phyloP scores from a whole-genome alignment of 2,797 vertebrate genomes.

The Alcedo atthis region DNA sequence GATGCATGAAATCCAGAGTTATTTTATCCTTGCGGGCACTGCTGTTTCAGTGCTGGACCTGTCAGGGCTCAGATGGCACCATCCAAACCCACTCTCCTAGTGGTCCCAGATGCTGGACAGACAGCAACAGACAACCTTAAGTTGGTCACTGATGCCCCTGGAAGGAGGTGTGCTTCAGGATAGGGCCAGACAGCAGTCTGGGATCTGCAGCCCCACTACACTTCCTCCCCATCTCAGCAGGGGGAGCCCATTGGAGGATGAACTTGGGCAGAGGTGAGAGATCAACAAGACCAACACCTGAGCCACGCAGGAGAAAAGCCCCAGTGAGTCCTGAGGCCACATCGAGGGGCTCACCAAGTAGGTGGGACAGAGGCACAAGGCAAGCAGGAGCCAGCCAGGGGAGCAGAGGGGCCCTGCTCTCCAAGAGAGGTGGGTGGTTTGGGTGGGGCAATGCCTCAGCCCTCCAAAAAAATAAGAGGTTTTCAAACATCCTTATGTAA shows the following conservation, averaged over 20 bases:
- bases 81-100: neutral
- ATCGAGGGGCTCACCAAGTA: neutral
- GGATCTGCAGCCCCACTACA: neutral
- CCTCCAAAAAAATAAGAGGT: conserved; percentile 9
- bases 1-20: neutral
- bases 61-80: neutral
- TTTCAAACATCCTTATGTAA: conserved; percentile 59
- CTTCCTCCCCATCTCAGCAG: neutral
- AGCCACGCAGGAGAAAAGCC: neutral
- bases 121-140: neutral
- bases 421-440: neutral
- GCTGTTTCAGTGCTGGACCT: neutral
- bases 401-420: neutral
- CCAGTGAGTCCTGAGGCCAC: accelerated
- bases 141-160: neutral
- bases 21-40: neutral
- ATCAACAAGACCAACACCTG: accelerated
- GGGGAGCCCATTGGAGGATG: neutral
- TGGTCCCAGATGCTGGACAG: neutral
- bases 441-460: neutral
- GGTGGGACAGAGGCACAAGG: neutral
- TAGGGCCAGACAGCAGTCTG: neutral
- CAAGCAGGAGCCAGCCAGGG: neutral
- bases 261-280: neutral
- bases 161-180: neutral